Conservation (phyloP, 2,113 vertebrate genomes). For the Tychaedon coryphoeus region DNA sequence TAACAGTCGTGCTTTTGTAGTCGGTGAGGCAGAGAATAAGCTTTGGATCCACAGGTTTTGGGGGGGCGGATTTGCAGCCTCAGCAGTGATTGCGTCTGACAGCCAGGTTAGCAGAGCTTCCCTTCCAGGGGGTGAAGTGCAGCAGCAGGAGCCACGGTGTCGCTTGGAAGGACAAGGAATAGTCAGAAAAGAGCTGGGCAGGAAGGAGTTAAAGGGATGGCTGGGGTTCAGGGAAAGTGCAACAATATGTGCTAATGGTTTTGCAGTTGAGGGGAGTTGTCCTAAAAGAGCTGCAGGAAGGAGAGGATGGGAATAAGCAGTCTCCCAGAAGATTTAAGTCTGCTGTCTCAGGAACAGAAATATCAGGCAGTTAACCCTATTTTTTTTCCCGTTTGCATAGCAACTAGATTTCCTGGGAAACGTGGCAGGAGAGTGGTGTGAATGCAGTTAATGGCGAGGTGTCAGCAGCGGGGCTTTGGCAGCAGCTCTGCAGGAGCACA, state of each 20-base stretch:
- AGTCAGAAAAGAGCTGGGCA: not conserved
- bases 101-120: constrained; percentile 19
- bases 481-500: not conserved
- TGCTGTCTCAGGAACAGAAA: constrained; percentile 32
- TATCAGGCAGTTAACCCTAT: not conserved
- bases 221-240: constrained; percentile 51
- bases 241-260: not conserved
- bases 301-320: not conserved
- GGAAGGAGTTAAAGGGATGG: constrained; percentile 37
- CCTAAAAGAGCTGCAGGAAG: constrained; percentile 14
- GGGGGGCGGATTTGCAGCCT: not conserved
- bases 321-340: constrained; percentile 24
- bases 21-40: not conserved
- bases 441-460: not conserved
- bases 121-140: not conserved
- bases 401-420: constrained; percentile 41
- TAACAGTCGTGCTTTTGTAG: constrained; percentile 50
- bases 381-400: not conserved
- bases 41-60: constrained; percentile 1
- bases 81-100: not conserved
- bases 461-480: not conserved
- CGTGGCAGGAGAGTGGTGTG: not conserved
- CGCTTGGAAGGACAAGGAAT: not conserved
- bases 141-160: not conserved
- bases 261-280: constrained; percentile 25